Evolutionary conservation across 2,888 invertebrate genomes (phyloP), one percentile per base, ranked within the genome.

Genomic region (Cerastoderma edule): DNA sequence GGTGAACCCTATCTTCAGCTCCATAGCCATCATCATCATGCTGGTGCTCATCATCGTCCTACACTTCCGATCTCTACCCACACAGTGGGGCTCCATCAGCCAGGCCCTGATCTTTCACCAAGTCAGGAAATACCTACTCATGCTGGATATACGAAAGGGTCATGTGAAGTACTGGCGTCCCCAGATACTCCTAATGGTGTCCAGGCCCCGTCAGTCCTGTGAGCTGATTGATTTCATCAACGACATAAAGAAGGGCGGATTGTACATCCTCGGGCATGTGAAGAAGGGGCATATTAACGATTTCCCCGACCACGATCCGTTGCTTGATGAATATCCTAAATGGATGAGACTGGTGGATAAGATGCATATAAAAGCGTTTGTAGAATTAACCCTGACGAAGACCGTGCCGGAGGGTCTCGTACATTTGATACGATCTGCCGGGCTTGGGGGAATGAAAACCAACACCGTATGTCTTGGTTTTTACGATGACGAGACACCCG

Each of bases 131-230:
- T 99, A 99, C 93, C 94, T 99, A 13, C 94, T 99, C 0, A 95
- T 99, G 93, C 93, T 99, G 91, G 99, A 99, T 93, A 96, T 97
- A 0, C 95, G 99, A 0, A 98, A 99, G 84, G 97, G 98, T 91
- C 99, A 99, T 93, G 99, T 99, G 1, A 99, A 99, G 94, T 99
- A 98, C 93, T 99, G 99, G 99, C 94, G 99, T 1, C 99, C 99
- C 0, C 99, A 99, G 94, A 96, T 99, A 94, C 93, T 99, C 70
- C 94, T 99, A 1, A 94, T 99, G 93, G 96, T 99, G 0, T 95
- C 97, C 0, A 97, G 97, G 74, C 99, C 99, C 0, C 94, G 98
- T 13, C 96, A 97, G 8, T 95, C 96, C 16, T 97, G 97, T 89
- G 97, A 98, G 0, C 94, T 99, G 54, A 98, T 99, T 46, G 96